Evolutionary conservation across 2,888 invertebrate genomes (phyloP).

Genomic region (Rotaria socialis): DNA sequence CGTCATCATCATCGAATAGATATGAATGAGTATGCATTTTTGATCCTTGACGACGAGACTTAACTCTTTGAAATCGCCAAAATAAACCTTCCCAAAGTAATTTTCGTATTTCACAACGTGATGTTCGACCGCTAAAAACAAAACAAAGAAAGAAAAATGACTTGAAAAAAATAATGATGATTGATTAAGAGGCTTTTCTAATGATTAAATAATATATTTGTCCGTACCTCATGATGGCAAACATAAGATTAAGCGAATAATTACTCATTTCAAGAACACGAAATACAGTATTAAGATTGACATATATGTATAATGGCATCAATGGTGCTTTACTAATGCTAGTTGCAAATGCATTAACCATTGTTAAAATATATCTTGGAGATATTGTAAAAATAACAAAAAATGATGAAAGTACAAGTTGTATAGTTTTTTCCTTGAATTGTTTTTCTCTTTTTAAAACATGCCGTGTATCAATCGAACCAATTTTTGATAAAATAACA

Average conservation of each 20-base stretch:
- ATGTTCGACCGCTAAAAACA: constrained; percentile 20
- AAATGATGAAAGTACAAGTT: constrained; percentile 41
- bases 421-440: constrained; percentile 46
- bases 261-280: constrained; percentile 14
- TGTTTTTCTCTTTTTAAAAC: constrained; percentile 44
- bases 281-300: constrained; percentile 16
- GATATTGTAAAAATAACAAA: constrained; percentile 45
- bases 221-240: constrained; percentile 1
- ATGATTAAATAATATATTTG: not conserved
- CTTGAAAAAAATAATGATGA: not conserved
- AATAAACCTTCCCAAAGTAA: constrained; percentile 21
- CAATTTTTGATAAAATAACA: constrained; percentile 30
- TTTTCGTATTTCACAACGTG: constrained; percentile 29
- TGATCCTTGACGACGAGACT: not conserved
- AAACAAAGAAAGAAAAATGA: not conserved
- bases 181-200: not conserved
- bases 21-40: not conserved
- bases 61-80: not conserved
- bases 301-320: not conserved
- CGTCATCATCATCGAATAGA: constrained; percentile 32
- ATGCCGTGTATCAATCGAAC: constrained; percentile 22
- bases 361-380: constrained; percentile 41
- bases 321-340: not conserved
- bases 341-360: not conserved
- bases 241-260: constrained; percentile 10